Evolutionary conservation across 2,888 invertebrate species (phyloP).

Genomic region (Philopedon plagiatum): DNA sequence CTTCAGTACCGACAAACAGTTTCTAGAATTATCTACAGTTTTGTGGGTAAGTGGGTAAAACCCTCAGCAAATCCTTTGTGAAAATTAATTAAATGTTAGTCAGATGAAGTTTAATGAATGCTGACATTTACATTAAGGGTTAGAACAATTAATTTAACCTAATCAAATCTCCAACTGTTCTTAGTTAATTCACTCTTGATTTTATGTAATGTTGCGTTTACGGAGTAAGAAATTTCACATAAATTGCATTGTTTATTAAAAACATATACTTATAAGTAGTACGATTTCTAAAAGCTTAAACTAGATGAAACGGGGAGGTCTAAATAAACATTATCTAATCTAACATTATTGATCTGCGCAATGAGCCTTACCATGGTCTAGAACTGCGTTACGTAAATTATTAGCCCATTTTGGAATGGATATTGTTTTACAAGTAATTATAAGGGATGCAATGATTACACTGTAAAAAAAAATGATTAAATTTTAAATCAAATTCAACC

Average conservation of each 20-base stretch:
- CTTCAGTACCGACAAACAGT: constrained; percentile 28
- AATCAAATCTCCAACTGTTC: constrained; percentile 30
- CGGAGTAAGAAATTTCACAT: background rate
- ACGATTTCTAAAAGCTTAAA: too few species aligned
- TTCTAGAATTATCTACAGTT: constrained; percentile 32
- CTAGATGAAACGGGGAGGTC: too few species aligned
- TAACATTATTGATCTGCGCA: too few species aligned
- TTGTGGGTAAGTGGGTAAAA: constrained; percentile 29
- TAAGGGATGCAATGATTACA: too few species aligned
- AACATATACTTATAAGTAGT: too few species aligned
- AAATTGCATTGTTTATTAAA: background rate
- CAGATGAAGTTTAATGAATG: constrained; percentile 29
- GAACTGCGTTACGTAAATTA: too few species aligned
- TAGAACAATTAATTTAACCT: constrained; percentile 33
- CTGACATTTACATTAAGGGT: constrained; percentile 31
- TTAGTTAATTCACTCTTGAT: constrained; percentile 1
- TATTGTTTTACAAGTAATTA: too few species aligned
- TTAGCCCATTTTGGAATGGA: too few species aligned
- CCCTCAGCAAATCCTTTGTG: constrained; percentile 34
- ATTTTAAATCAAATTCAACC: too few species aligned
- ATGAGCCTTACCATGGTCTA: too few species aligned
- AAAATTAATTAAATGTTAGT: constrained; percentile 40
- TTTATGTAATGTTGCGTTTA: background rate
- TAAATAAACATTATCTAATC: too few species aligned
- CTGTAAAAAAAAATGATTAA: too few species aligned